Evolutionary conservation across 2,888 invertebrate genomes (phyloP).

Genomic region (Mylabris sibirica): DNA sequence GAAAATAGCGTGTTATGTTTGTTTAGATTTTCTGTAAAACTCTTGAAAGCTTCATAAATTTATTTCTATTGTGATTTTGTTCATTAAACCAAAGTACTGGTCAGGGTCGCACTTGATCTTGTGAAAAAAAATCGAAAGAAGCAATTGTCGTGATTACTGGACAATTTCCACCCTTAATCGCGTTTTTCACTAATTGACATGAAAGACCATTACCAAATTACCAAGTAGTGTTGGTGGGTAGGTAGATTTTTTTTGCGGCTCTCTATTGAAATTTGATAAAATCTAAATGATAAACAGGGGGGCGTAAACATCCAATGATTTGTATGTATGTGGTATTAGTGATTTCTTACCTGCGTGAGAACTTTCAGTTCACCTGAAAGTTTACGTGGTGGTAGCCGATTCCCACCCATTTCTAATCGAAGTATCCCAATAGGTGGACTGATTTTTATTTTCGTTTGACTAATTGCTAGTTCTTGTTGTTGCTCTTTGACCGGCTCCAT

Average conservation of each 20-base stretch:
- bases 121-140: too few relatives aligned
- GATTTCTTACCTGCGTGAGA: constrained; percentile 46
- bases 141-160: too few relatives aligned
- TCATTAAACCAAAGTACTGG: constrained; percentile 33
- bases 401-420: constrained; percentile 54
- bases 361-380: constrained; percentile 56
- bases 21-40: constrained; percentile 29
- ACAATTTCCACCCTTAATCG: too few relatives aligned
- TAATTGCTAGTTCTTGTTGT: constrained; percentile 34
- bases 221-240: too few relatives aligned
- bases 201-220: not conserved
- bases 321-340: not conserved
- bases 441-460: constrained; percentile 37
- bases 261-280: not conserved
- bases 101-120: not conserved
- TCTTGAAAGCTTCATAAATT: constrained; percentile 42
- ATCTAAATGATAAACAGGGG: not conserved
- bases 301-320: not conserved
- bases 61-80: constrained; percentile 41
- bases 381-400: constrained; percentile 31
- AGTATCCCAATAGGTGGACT: constrained; percentile 58
- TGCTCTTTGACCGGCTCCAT: constrained; percentile 26
- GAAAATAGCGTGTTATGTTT: constrained; percentile 38
- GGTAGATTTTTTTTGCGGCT: not conserved
- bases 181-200: too few relatives aligned